Base-by-base conservation (phyloP, 2,113 vertebrate species). In the Nicator chloris region DNA sequence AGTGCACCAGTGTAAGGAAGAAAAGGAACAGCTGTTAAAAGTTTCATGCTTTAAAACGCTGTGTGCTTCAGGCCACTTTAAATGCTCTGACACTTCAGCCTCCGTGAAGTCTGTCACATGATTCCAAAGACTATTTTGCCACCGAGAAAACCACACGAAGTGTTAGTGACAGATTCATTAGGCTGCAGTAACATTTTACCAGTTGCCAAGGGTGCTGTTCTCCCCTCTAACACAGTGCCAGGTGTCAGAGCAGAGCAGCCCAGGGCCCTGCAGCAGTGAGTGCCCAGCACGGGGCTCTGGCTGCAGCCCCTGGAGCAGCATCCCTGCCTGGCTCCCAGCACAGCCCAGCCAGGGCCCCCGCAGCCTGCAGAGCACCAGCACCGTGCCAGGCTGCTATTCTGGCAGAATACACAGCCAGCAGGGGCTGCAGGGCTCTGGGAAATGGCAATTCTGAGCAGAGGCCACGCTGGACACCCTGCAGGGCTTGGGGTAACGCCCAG, bases 41-140 rank as follows among this genome's bases (percentile, higher is more conserved):
- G 59, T 90, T 94, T 73, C 40, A 90, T 88, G 59, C 54, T 95
- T 90, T 94, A 59, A 77, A 94, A 40, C 57, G 26, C 57, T 56
- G 37, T 18, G 64, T 94, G 92, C 86, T 85, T 21, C 54, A 63
- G 88, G 88, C 88, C 83, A 31, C 91, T 92, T 77, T n/a, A 81
- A 85, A 22, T 27, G 68, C 64, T 92, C 45, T 69, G 76, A 85
- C 71, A 50, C 86, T 40, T 37, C 70, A 37, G 49, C 71, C 82
- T 69, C 49, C 6, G 2, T 51, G 4, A 45, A 73, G 61, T 39
- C 83, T 86, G 42, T 21, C 83, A 76, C 69, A 78, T 82, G 60
- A 57, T 40, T 49, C 37, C 53, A 75, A 77, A 40, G 5, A 64
- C 4, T 66, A 59, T 77, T 91, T 88, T 64, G 31, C 39, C 42